These are phyloP conservation scores for Hydrochoerus hydrochaeris DNA, from an alignment of 2,113 vertebrate genomes.

Conservation along the genomic window DNA sequence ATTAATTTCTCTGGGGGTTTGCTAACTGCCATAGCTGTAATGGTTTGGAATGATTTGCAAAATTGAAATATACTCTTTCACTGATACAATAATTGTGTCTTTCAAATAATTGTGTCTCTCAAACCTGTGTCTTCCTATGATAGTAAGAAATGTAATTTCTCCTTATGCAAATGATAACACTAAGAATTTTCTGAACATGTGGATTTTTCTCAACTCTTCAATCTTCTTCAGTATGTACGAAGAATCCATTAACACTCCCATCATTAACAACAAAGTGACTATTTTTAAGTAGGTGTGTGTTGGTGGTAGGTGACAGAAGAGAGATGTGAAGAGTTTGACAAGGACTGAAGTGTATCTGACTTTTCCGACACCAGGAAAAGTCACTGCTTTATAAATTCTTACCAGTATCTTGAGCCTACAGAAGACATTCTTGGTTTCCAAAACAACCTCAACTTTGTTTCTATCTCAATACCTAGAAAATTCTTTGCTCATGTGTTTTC, in stretches of 20 bases:
- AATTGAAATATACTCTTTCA: background rate
- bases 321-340: background rate
- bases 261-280: slow-evolving; percentile 3
- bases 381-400: background rate
- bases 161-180: background rate
- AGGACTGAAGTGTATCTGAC: background rate
- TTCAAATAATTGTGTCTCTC: background rate
- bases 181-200: slow-evolving; percentile 18
- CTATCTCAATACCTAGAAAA: background rate
- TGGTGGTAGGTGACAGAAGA: background rate
- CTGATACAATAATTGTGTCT: slow-evolving; percentile 37
- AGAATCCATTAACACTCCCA: background rate
- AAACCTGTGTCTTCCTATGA: background rate
- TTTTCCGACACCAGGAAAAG: background rate
- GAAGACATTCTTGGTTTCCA: background rate
- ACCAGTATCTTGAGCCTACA: background rate
- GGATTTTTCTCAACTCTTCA: slow-evolving; percentile 46
- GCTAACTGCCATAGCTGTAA: background rate
- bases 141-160: background rate
- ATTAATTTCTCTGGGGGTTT: background rate
- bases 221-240: background rate
- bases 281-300: background rate
- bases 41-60: background rate
- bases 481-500: background rate
- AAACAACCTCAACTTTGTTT: background rate